A percentile compares a stretch with the other conserved stretches of the same genome.
Conservation (phyloP, 2,797 vertebrate species). For the Selene dorsalis region DNA sequence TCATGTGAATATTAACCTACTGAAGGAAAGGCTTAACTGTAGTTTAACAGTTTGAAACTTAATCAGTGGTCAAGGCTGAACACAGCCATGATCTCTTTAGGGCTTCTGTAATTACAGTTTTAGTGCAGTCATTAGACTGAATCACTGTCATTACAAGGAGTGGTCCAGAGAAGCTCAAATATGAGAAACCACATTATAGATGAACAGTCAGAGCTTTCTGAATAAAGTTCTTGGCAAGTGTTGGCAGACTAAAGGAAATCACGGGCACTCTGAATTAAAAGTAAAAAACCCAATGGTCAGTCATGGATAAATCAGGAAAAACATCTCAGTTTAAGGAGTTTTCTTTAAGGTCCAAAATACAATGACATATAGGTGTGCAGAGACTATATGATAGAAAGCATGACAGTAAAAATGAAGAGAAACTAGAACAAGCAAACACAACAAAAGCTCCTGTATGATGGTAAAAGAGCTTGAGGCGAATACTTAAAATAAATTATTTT, state of each 20-base stretch:
- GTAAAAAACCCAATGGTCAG: too few species aligned
- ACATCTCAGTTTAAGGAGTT: too few species aligned
- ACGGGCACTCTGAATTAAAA: too few species aligned
- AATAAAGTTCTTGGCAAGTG: neutral
- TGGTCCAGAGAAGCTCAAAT: neutral
- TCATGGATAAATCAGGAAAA: neutral
- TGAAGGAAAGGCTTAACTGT: neutral
- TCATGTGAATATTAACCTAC: neutral
- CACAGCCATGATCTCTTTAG: conserved; percentile 6
- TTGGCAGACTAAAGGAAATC: neutral
- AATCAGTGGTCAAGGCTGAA: neutral
- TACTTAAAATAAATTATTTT: too few species aligned
- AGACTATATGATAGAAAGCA: too few species aligned
- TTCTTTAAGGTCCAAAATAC: too few species aligned
- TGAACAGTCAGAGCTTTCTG: neutral
- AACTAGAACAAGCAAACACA: too few species aligned
- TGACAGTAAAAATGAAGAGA: too few species aligned
- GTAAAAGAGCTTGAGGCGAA: too few species aligned
- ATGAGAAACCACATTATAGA: neutral
- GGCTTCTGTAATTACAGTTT: conserved; percentile 9
- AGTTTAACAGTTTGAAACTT: neutral
- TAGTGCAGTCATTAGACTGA: conserved; percentile 2
- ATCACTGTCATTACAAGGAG: conserved; percentile 9
- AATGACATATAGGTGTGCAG: too few species aligned
- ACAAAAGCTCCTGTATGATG: too few species aligned